phyloP scores from a whole-genome alignment of 2,797 vertebrate species.

The Sebastes matsubarae region DNA sequence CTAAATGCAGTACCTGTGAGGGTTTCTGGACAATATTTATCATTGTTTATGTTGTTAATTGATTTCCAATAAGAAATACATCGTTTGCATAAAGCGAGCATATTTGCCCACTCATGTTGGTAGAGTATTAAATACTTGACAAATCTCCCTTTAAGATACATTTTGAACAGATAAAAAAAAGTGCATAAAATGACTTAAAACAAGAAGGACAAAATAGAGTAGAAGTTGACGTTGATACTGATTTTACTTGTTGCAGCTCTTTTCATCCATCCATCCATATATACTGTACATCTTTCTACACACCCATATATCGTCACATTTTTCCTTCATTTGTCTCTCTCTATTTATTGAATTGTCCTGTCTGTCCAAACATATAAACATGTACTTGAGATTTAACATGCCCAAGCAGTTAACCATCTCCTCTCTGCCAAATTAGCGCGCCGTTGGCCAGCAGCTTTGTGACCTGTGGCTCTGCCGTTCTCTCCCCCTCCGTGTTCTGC shows the following conservation, averaged over 20 bases:
- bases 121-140: too few species aligned
- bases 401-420: not conserved
- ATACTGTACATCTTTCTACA: not conserved
- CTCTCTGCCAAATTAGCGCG: not conserved
- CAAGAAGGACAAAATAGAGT: not conserved
- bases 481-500: not conserved
- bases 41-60: too few species aligned
- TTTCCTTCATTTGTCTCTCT: not conserved
- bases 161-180: too few species aligned
- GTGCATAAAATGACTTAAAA: not conserved
- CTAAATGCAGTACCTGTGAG: too few species aligned
- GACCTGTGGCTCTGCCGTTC: constrained; percentile 4
- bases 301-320: not conserved
- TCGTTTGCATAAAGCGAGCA: too few species aligned
- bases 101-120: too few species aligned
- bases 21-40: too few species aligned
- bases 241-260: not conserved
- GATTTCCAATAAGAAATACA: too few species aligned
- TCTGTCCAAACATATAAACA: not conserved
- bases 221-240: not conserved
- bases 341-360: not conserved
- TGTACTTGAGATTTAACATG: not conserved
- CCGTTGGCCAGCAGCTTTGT: not conserved
- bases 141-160: too few species aligned
- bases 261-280: not conserved